These are phyloP conservation scores for Dendrolimus punctatus DNA, from an alignment of 1,140 invertebrate species.

Conservation along the genomic window DNA sequence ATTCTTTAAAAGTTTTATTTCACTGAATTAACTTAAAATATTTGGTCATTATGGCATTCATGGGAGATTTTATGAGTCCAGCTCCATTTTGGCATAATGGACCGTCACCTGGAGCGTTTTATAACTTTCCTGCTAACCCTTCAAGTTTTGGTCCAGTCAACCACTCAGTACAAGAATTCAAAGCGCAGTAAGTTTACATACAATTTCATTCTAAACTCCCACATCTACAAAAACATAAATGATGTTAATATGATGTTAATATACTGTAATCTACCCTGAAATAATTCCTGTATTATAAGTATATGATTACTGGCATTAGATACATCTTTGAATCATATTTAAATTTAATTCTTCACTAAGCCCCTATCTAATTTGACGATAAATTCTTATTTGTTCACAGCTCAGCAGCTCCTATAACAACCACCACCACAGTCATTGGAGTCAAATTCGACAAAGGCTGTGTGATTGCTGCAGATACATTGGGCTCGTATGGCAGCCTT, in stretches of 20 bases:
- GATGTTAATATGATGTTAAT: no score
- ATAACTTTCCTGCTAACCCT: constrained; percentile 77
- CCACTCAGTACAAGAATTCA: constrained; percentile 66
- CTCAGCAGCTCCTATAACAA: constrained; percentile 86
- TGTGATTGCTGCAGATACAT: constrained; percentile 91
- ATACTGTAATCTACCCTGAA: no score
- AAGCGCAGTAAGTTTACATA: constrained; percentile 76
- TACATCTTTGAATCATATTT: background rate
- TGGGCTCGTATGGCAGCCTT: constrained; percentile 94
- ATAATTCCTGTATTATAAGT: no score
- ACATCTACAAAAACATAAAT: no score
- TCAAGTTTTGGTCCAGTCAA: constrained; percentile 37
- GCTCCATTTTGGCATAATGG: constrained; percentile 81
- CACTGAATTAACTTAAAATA: background rate
- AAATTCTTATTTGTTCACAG: constrained; percentile 20
- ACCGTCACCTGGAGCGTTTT: constrained; percentile 78
- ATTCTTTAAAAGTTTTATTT: constrained; percentile 1
- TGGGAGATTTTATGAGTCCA: constrained; percentile 51
- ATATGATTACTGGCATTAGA: no score
- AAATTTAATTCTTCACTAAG: constrained; percentile 13
- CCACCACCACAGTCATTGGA: constrained; percentile 92
- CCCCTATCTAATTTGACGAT: background rate
- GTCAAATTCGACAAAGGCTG: constrained; percentile 91
- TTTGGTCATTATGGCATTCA: constrained; percentile 44
- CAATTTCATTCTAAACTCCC: no score